Percentiles rank a stretch among this genome's conserved stretches.
These are phyloP conservation scores for Heliangelus exortis DNA, from an alignment of 2,797 vertebrate species.

Conservation along the genomic window DNA sequence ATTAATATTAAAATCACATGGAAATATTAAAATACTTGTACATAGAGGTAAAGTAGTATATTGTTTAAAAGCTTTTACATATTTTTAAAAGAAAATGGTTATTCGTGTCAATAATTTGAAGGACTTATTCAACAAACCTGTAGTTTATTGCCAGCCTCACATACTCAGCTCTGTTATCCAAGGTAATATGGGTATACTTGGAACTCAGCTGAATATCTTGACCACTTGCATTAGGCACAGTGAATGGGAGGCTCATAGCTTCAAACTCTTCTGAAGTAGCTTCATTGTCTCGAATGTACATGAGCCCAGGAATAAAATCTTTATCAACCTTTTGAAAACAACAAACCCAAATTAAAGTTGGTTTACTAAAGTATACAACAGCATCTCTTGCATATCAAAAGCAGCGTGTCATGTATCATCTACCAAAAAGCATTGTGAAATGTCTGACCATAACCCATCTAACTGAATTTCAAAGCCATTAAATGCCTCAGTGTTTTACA, in stretches of 20 bases:
- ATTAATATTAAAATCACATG: not conserved
- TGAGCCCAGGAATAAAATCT: constrained; percentile 98
- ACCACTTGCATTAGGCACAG: constrained; percentile 95
- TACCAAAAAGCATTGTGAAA: not conserved
- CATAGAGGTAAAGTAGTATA: not conserved
- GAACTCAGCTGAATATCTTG: constrained; percentile 98
- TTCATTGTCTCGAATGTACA: constrained; percentile 98
- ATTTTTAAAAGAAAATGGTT: not conserved
- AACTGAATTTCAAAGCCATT: not conserved
- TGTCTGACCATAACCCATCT: not conserved
- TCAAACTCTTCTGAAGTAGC: constrained; percentile 97
- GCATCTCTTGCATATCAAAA: not conserved
- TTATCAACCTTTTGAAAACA: constrained; percentile 90
- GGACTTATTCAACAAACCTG: constrained; percentile 80
- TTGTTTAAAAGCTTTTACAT: not conserved
- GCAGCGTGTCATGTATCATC: not conserved
- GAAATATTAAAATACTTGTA: not conserved
- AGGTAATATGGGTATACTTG: constrained; percentile 93
- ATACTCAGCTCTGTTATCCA: constrained; percentile 94
- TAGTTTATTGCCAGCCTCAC: constrained; percentile 97
- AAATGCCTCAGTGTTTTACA: not conserved
- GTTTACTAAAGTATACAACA: not conserved
- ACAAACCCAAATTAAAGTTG: not conserved
- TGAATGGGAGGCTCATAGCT: constrained; percentile 96
- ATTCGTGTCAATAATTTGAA: not conserved